Base-by-base conservation (phyloP, 1,140 invertebrate genomes). In the Ceratina japonica region DNA sequence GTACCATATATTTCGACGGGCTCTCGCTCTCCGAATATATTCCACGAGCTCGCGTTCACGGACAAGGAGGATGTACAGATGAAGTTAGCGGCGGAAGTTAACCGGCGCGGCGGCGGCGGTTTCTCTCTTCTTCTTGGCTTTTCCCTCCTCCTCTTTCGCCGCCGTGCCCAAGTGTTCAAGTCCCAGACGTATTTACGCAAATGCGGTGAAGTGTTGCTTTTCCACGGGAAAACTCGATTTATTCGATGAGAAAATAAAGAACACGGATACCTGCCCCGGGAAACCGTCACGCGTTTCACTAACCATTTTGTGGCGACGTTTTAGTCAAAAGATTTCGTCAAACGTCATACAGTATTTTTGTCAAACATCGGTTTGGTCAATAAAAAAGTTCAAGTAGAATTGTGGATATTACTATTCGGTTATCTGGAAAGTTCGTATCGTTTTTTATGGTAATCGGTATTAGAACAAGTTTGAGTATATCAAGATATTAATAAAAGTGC, bases 11-110 rank as follows among this genome's bases (percentile, higher is more conserved):
- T 66, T 75, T 66, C 51, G 37, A 16, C n/a, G 59, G 22, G 37
- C 37, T 44, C n/a, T n/a, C 24, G 51, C 56, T 15, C 62, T n/a
- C n/a, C n/a, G 27, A 56, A 75, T 51, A 75, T 56, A 10, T 44
- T 61, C 54, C 44, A 81, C 37, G 37, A 77, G 52, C 81, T 77
- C 52, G 62, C 69, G 58, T 44, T 44, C 44, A 61, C 27, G 71
- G 61, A 65, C 52, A 37, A 49, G 52, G 61, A 51, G 37, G 37
- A 44, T 65, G 76, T 79, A 63, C 54, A 62, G 69, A 63, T 59
- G 76, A 81, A 79, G 70, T 82, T 82, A 44, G 37, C 37, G 22
- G 69, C 0, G 63, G 16, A 82, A 74, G 56, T 82, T 81, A 71
- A 76, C 71, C 62, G 59, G 52, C 24, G 59, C 62, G 37, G 37